A percentile compares a stretch with the other conserved stretches of the same genome.
Conservation (phyloP, 1,140 invertebrate species). For the Odontomachus brunneus region DNA sequence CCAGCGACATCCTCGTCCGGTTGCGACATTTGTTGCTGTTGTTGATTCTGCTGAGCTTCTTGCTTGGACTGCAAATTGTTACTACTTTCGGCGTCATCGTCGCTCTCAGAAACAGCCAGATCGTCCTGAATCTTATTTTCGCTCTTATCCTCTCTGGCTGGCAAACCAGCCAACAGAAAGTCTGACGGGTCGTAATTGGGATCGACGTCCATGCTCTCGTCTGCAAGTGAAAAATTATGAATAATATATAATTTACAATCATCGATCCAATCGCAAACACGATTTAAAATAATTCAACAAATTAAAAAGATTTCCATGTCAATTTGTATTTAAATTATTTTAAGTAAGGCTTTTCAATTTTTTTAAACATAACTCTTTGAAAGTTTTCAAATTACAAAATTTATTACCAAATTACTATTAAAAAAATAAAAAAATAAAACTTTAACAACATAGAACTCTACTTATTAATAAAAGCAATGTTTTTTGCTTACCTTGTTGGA, state of each 20-base stretch:
- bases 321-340: no score
- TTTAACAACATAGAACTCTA: neutral
- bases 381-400: no score
- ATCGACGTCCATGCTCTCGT: slow-evolving; percentile 93
- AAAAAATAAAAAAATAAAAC: neutral
- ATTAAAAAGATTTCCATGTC: no score
- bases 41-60: slow-evolving; percentile 61
- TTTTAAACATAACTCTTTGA: no score
- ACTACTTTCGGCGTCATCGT: slow-evolving; percentile 87
- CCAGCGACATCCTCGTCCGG: slow-evolving; percentile 84
- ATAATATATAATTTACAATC: slow-evolving; percentile 48
- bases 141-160: slow-evolving; percentile 81
- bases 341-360: no score
- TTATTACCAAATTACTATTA: no score
- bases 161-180: slow-evolving; percentile 89
- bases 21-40: slow-evolving; percentile 68
- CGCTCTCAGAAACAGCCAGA: slow-evolving; percentile 92
- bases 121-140: slow-evolving; percentile 89
- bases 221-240: slow-evolving; percentile 79
- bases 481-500: slow-evolving; percentile 79
- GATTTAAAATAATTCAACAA: no score
- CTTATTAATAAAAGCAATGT: neutral
- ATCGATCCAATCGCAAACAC: neutral
- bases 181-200: slow-evolving; percentile 95
- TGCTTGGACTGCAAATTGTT: slow-evolving; percentile 71